phyloP scores from a whole-genome alignment of 1,140 invertebrate species.

The Ceratitis capitata region DNA sequence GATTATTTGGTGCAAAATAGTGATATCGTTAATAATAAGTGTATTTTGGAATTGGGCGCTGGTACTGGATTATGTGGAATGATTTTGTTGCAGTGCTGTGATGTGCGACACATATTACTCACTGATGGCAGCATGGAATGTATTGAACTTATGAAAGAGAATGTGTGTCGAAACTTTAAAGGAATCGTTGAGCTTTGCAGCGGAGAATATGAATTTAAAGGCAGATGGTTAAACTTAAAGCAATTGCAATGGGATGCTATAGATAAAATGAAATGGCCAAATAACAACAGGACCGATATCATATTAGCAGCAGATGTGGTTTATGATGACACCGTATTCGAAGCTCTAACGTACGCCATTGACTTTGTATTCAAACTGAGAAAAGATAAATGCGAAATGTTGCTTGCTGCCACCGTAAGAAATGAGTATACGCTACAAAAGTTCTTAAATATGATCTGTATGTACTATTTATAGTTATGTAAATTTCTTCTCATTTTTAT shows the following conservation, averaged over 20 bases:
- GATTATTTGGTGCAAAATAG: constrained; percentile 55
- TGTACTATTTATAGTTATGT: background rate
- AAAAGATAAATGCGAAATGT: constrained; percentile 48
- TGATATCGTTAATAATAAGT: constrained; percentile 45
- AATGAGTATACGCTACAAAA: constrained; percentile 55
- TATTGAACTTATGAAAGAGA: constrained; percentile 55
- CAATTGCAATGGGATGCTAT: constrained; percentile 50
- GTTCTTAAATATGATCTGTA: constrained; percentile 53
- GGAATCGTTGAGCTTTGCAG: background rate
- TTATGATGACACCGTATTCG: constrained; percentile 57
- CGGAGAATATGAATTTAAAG: background rate
- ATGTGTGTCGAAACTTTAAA: constrained; percentile 52
- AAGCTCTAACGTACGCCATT: constrained; percentile 48
- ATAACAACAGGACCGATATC: constrained; percentile 45
- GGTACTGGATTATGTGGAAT: constrained; percentile 58
- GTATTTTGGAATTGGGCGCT: constrained; percentile 57
- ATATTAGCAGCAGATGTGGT: constrained; percentile 60
- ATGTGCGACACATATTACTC: constrained; percentile 49
- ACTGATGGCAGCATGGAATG: constrained; percentile 59
- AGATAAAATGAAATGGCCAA: constrained; percentile 44
- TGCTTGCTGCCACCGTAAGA: constrained; percentile 58
- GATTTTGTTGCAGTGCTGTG: constrained; percentile 47
- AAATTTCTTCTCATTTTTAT: background rate
- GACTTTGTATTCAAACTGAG: constrained; percentile 50
- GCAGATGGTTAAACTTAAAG: background rate